Conservation (phyloP, 2,888 invertebrate genomes). For the Hylaea fasciaria region DNA sequence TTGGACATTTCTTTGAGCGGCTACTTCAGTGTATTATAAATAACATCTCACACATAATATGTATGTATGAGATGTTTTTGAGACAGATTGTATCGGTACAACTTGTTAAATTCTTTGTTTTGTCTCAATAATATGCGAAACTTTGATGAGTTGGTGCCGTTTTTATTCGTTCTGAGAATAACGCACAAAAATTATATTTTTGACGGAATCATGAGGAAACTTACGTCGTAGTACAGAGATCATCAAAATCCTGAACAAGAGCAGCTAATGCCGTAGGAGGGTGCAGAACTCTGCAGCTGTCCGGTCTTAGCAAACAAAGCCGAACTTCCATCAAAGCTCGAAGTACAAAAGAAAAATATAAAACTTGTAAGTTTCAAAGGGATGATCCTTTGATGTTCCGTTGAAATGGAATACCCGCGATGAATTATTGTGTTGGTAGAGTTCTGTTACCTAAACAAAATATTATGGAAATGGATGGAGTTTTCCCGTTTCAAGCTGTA, state of each 20-base stretch:
- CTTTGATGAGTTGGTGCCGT: no score
- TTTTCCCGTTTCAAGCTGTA: slow-evolving; percentile 18
- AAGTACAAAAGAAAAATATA: slow-evolving; percentile 72
- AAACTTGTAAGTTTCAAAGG: slow-evolving; percentile 76
- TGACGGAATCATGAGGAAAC: no score
- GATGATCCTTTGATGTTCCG: slow-evolving; percentile 70
- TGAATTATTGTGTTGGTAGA: slow-evolving; percentile 61
- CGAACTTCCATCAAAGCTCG: slow-evolving; percentile 70
- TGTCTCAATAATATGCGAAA: no score
- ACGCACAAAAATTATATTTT: no score
- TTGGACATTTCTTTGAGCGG: slow-evolving; percentile 1
- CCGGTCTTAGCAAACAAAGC: slow-evolving; percentile 58
- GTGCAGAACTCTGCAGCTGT: slow-evolving; percentile 50
- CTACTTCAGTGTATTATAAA: slow-evolving; percentile 8
- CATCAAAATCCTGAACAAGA: neutral
- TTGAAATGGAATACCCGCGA: slow-evolving; percentile 61
- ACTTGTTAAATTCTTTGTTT: neutral
- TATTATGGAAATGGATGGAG: slow-evolving; percentile 45
- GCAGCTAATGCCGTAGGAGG: slow-evolving; percentile 46
- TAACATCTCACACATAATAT: no score
- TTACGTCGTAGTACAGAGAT: neutral
- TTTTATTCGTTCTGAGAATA: no score
- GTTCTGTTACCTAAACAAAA: slow-evolving; percentile 30
- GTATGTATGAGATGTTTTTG: neutral
- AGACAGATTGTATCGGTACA: neutral